Evolutionary conservation across 1,140 invertebrate species (phyloP).

Genomic region (Monochamus saltuarius): DNA sequence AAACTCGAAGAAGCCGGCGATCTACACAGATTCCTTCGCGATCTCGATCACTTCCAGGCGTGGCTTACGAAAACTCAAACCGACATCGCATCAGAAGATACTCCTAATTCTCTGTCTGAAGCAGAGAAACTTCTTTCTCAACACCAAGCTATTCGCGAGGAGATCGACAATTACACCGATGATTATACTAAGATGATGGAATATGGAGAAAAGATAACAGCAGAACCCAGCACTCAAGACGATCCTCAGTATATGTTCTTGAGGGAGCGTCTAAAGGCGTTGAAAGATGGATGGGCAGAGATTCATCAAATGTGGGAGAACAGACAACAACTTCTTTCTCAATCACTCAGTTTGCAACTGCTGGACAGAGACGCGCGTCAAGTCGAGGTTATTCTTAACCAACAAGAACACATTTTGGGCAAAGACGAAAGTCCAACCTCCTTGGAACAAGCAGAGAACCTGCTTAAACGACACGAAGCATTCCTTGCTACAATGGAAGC

Average conservation of each 20-base stretch:
- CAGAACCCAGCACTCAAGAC: slow-evolving; percentile 70
- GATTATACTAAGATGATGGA: slow-evolving; percentile 99
- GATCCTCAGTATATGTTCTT: slow-evolving; percentile 99
- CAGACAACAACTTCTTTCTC: slow-evolving; percentile 89
- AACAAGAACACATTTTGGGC: slow-evolving; percentile 92
- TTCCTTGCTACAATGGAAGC: slow-evolving; percentile 99
- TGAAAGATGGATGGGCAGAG: slow-evolving; percentile 99
- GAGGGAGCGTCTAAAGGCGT: slow-evolving; percentile 90
- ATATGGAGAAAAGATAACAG: slow-evolving; percentile 93
- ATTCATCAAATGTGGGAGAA: slow-evolving; percentile 99
- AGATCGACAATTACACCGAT: slow-evolving; percentile 98
- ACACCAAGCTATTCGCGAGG: slow-evolving; percentile 96
- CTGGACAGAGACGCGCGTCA: slow-evolving; percentile 96
- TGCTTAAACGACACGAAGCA: slow-evolving; percentile 96
- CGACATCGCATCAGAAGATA: slow-evolving; percentile 97
- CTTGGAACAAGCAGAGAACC: slow-evolving; percentile 95
- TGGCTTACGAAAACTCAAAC: slow-evolving; percentile 99
- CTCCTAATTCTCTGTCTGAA: slow-evolving; percentile 92
- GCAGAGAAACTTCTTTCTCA: slow-evolving; percentile 95
- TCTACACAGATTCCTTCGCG: slow-evolving; percentile 95
- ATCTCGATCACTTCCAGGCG: slow-evolving; percentile 95
- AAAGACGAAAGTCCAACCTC: slow-evolving; percentile 90
- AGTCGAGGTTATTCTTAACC: slow-evolving; percentile 94
- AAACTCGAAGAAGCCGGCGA: slow-evolving; percentile 99
- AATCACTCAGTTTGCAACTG: slow-evolving; percentile 92